Conservation (phyloP, 2,113 vertebrate species). For the Mastomys coucha region DNA sequence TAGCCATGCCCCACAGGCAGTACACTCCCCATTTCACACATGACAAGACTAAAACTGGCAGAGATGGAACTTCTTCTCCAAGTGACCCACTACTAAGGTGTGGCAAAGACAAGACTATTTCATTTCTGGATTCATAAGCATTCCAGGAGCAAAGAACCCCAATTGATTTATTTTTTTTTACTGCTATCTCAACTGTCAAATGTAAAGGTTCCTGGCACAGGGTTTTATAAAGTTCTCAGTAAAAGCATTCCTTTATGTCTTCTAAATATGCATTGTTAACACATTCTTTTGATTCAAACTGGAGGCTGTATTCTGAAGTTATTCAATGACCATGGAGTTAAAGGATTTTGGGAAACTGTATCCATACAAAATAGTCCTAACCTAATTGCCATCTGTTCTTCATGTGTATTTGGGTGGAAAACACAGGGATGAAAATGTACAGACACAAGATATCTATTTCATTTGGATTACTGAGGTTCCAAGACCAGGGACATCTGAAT, state of each 20-base stretch:
- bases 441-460: neutral
- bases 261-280: neutral
- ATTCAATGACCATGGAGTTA: neutral
- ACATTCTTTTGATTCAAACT: neutral
- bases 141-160: neutral
- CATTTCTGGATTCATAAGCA: too few species aligned
- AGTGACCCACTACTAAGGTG: neutral
- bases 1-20: rapidly evolving
- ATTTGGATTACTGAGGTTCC: neutral
- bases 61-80: neutral
- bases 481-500: neutral
- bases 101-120: neutral
- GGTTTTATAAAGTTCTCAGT: neutral
- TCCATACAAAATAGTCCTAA: neutral
- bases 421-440: neutral
- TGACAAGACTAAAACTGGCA: neutral
- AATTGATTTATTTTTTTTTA: neutral
- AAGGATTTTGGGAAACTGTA: neutral
- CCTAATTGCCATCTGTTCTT: neutral
- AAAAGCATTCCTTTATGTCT: neutral
- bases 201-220: neutral
- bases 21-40: too few species aligned
- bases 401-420: neutral
- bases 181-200: neutral
- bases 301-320: neutral